phyloP scores from a whole-genome alignment of 2,113 vertebrate species.

The Nestor notabilis region DNA sequence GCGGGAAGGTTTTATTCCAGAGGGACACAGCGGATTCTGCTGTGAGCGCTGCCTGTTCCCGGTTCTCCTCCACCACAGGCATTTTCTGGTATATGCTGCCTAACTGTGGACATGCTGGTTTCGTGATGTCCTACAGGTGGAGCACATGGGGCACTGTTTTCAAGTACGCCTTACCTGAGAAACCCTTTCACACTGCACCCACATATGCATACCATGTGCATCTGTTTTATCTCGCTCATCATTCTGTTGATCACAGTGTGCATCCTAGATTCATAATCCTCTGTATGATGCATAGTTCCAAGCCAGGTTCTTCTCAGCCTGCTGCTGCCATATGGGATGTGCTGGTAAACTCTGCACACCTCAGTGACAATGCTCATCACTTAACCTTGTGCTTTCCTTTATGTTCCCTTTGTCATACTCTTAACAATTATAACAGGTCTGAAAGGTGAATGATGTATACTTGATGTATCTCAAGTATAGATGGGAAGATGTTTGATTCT shows the following conservation, averaged over 20 bases:
- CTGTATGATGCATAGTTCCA: neutral
- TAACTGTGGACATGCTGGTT: neutral
- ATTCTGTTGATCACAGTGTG: neutral
- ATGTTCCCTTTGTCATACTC: neutral
- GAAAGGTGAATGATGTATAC: neutral
- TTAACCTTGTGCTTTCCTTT: neutral
- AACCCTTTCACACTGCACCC: fast-evolving
- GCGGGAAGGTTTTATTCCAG: neutral
- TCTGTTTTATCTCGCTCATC: fast-evolving
- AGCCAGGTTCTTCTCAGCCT: neutral
- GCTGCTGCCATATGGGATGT: neutral
- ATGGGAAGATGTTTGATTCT: neutral
- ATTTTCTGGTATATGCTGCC: fast-evolving
- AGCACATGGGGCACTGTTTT: neutral
- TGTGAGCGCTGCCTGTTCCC: neutral
- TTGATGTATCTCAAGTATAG: no score
- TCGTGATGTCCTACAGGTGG: neutral
- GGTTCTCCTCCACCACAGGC: fast-evolving
- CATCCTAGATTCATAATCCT: neutral
- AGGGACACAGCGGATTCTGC: neutral
- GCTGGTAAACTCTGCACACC: neutral
- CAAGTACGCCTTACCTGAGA: neutral
- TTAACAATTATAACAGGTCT: neutral
- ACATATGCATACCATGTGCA: fast-evolving
- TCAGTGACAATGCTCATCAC: neutral